Percentiles rank a stretch among this genome's conserved stretches.
These are phyloP conservation scores for Notechis scutatus DNA, from an alignment of 2,113 vertebrate species.

Conservation along the genomic window DNA sequence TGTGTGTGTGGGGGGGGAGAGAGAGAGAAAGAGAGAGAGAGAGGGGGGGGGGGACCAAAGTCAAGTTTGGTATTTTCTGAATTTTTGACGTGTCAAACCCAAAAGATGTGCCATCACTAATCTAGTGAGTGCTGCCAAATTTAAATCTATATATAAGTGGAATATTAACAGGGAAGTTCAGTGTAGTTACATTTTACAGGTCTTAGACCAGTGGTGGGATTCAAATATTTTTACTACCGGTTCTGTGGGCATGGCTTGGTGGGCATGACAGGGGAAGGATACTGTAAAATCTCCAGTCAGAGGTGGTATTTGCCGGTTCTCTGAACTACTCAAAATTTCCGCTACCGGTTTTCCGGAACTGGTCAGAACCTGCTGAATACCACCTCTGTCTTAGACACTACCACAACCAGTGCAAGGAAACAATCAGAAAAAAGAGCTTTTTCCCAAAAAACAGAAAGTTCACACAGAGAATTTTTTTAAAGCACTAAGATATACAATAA, in stretches of 20 bases:
- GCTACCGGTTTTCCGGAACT: no score
- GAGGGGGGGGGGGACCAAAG: no score
- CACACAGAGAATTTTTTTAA: not conserved
- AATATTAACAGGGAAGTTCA: not conserved
- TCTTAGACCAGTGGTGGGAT: not conserved
- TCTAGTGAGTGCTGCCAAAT: not conserved
- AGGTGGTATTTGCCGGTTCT: no score
- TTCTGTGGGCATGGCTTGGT: no score
- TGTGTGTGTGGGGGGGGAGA: no score
- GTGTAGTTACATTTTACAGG: not conserved
- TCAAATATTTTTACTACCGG: no score
- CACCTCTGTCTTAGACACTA: not conserved
- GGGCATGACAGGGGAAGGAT: no score
- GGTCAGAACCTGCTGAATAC: no score
- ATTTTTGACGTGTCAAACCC: not conserved
- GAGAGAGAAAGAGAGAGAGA: no score
- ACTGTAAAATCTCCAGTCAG: no score
- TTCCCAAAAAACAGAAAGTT: not conserved
- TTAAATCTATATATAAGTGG: not conserved
- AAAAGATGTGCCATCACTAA: not conserved
- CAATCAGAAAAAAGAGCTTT: not conserved
- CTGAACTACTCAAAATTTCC: no score
- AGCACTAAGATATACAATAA: not conserved
- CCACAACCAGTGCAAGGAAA: not conserved
- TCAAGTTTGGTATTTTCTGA: not conserved